Base-by-base conservation (phyloP, 2,888 invertebrate species). In the Pogonocherus hispidulus region DNA sequence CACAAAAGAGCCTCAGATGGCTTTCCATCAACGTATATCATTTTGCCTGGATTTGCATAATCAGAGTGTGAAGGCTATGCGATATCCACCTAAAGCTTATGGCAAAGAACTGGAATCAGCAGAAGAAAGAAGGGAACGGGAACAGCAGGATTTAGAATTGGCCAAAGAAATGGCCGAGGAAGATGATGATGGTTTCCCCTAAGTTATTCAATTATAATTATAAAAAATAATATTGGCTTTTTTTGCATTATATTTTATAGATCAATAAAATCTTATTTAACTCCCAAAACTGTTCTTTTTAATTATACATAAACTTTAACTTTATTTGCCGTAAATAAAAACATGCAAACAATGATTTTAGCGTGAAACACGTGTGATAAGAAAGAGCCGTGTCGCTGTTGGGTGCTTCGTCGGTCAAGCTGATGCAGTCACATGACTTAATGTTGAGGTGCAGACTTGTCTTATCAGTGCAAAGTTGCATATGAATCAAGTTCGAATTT, bases 161-260 rank as follows among this genome's bases (percentile, higher is more conserved):
- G 99, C 99, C n/a, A 99, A 99, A 86, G 99, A 99, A 87, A 97
- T 99, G 94, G 98, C 98, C 5, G 99, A 99, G 83, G 99, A 99
- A 84, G 99, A 99, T 86, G 98, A 98, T 88, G 97, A 97, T 87
- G 94, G 94, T 75, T 94, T 94, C 83, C 88, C 88, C 76, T 88
- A 84, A 84, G 80, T 75, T 63, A 20, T 62, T 51, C 27, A 18
- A 37, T 37, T 37, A 20, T 37, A 37, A 37, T n/a, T 62, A 19
- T 46, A 57, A 47, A 59, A 32, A 2, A 4, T 11, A 55, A 37
- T 32, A 51, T 51, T 35, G 51, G 62, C 49, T 62, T 51, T 62
- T 55, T 62, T 51, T 35, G n/a, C 37, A 51, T 62, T 49, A 46
- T 62, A 51, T 62, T 62, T 62, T 51, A 51, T 51, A 51, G 51